Conservation (phyloP, 2,888 invertebrate genomes). For the Microctonus brassicae region DNA sequence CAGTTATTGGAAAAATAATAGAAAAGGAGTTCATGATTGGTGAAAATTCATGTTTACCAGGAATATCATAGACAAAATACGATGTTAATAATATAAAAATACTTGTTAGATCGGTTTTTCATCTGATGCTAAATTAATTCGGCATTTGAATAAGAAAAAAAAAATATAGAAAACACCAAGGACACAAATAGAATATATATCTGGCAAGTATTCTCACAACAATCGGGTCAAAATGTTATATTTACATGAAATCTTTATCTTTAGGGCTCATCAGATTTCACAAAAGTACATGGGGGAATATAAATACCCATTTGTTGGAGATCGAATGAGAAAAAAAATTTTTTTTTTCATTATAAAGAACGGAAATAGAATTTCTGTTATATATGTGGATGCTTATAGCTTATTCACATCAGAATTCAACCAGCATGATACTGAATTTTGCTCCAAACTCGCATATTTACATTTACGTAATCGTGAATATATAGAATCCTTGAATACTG, state of each 20-base stretch:
- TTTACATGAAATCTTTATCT: not conserved
- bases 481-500: not conserved
- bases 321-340: not conserved
- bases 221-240: not conserved
- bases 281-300: not conserved
- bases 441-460: not conserved
- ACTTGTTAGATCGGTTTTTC: not conserved
- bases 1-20: too few relatives aligned
- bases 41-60: not conserved
- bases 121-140: not conserved
- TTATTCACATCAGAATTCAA: not conserved
- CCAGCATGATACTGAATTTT: not conserved
- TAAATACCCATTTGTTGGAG: not conserved
- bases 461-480: not conserved
- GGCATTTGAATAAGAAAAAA: not conserved
- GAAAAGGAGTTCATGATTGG: too few relatives aligned
- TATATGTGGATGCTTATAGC: not conserved
- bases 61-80: not conserved
- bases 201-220: not conserved
- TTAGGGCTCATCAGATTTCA: not conserved
- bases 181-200: not conserved
- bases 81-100: too few relatives aligned
- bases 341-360: not conserved
- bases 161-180: not conserved
- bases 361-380: not conserved